Base-by-base conservation (phyloP, 1,140 invertebrate genomes). In the Vollenhovia emeryi region DNA sequence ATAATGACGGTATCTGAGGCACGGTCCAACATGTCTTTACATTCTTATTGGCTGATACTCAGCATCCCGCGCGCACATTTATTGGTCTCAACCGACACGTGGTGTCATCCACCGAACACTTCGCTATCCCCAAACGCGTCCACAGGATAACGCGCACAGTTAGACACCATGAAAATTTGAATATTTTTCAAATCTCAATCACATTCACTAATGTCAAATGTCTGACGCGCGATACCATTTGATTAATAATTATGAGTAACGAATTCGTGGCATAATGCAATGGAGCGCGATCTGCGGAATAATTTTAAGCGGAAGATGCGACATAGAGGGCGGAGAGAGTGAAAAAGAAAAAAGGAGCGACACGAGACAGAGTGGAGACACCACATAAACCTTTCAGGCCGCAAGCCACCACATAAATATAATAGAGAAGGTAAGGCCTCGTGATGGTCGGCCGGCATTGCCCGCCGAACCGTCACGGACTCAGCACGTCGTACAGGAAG, bases 401-500 rank as follows among this genome's bases (percentile, higher is more conserved):
- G 93, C 93, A 93, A 93, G 93, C 92, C 92, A 91, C 91, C 92
- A 93, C 93, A 94, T 95, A 94, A 95, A 95, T 95, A 95, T 95
- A 94, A 95, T 93, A 94, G 92, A 88, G 92, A 90, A 90, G 87
- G 89, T 91, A 91, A 93, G 91, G 91, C 93, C 93, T 94, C 93
- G 93, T 94, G 94, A 94, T 94, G 93, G 92, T 94, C 92, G 92
- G 90, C 92, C 93, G 93, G 93, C 93, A 93, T 94, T 94, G 93
- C 93, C 91, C 92, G 92, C 91, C 93, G 93, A 92, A 91, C 92
- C 92, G 92, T 94, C 93, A 94, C 93, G 92, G 92, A 91, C 82
- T 91, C 87, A 36, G 84, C 87, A 87, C 86, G 27, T 92, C 89
- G 84, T 86, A 36, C 73, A 74, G 89, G 91, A 85, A 88, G 89